Evolutionary conservation across 2,113 vertebrate species (phyloP), one percentile per base, ranked within the genome.

Genomic region (Nothoprocta perdicaria): DNA sequence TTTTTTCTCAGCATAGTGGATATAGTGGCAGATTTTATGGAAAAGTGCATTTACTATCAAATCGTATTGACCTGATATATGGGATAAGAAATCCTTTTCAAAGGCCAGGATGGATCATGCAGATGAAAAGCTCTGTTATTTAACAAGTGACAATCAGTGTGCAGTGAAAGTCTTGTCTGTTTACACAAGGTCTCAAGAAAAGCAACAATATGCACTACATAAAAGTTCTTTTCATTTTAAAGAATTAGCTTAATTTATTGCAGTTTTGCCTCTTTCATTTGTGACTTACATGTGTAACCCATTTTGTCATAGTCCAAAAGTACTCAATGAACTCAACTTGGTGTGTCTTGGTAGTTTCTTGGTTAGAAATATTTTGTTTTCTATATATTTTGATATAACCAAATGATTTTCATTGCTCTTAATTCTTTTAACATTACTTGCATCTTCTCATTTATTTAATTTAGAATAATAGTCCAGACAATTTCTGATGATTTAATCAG

Each of bases 371-470:
- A 40, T 22, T 29, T 33, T 41, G 7, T 77, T 50, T 22, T 29
- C 38, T 41, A 6, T 38, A 38, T 38, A 38, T 38, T 77, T 77
- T 79, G 58, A 41, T 18, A 63, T 53, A 85, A 58, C 5, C 5
- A 57, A 57, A 35, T 31, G 0, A 17, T 68, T 88, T 71, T 58
- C 27, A 14, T 71, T 65, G 33, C 7, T 38, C 40, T 27, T 76
- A 46, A 80, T 75, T 79, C 43, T 72, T 10, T 88, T 88, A 77
- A 85, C 29, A 48, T 31, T 80, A 27, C 88, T 48, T 91, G 83
- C 33, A 78, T 85, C 61, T 17, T 83, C 57, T 93, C 38, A 45
- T 83, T 93, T 88, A 52, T 86, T 94, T 82, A 86, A 80, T 89
- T 94, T 90, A 91, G 50, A 33, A 50, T 87, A 89, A 84, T 86